These are phyloP conservation scores for Rana temporaria DNA, from an alignment of 2,113 vertebrate species.

Conservation along the genomic window DNA sequence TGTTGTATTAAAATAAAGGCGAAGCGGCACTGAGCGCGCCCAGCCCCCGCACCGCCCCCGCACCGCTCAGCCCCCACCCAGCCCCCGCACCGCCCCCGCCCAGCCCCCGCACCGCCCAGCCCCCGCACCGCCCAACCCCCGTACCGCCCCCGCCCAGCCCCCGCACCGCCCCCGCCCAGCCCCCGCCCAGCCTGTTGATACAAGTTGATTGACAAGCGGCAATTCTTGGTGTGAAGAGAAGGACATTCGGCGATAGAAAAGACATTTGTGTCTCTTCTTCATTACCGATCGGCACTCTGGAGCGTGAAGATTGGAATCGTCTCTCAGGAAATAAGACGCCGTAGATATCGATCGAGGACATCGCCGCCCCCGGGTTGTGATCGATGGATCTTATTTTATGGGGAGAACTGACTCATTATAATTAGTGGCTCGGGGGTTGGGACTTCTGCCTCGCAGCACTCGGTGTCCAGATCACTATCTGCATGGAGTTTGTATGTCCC, in stretches of 20 bases:
- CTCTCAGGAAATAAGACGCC: too few relatives aligned
- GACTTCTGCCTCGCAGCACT: too few relatives aligned
- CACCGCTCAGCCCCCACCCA: constrained; percentile 58
- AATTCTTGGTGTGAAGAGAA: constrained; percentile 17
- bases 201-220: constrained; percentile 61
- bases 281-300: not conserved
- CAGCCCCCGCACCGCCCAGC: constrained; percentile 58
- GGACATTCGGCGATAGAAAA: not conserved
- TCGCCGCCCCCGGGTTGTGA: too few relatives aligned
- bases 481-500: too few relatives aligned
- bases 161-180: too few relatives aligned
- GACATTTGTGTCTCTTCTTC: constrained; percentile 14
- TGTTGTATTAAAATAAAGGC: constrained; percentile 66
- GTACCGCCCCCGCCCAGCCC: constrained; percentile 58
- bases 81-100: constrained; percentile 59
- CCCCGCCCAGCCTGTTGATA: too few relatives aligned
- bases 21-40: constrained; percentile 59
- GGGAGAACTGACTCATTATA: too few relatives aligned
- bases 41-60: constrained; percentile 57
- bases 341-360: too few relatives aligned
- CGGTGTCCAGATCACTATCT: too few relatives aligned
- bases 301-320: not conserved
- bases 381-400: too few relatives aligned
- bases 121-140: constrained; percentile 58
- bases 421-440: too few relatives aligned